Evolutionary conservation across 2,113 vertebrate species (phyloP), one percentile per base, ranked within the genome.

Genomic region (Gavialis gangeticus): DNA sequence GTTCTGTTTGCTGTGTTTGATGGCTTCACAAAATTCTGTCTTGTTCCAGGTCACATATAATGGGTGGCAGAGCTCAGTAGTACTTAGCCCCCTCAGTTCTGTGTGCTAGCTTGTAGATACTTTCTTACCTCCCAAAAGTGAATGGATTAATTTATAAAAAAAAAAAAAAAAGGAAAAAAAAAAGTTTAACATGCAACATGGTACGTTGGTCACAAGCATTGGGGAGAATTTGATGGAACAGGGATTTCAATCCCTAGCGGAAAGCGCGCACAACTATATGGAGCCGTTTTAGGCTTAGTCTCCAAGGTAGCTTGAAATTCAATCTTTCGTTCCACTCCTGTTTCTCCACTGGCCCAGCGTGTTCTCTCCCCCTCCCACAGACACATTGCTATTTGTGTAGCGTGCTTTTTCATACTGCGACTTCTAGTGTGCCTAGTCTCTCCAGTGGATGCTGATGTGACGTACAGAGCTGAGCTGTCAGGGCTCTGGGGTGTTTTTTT

Each of bases 391-490:
- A 94, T 89, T 95, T 0, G 0, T 62, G 46, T 78, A 19, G 58
- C 77, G 89, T 87, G 56, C 25, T 76, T 94, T 37, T 95, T 95
- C 89, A 85, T 90, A 88, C 85, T 0, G 12, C 93, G 88, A 90
- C 66, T 79, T 94, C 93, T 88, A 92, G 83, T 79, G 77, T 93
- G 92, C 84, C 80, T 90, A 93, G 88, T 92, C 88, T 93, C 84
- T 94, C 96, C 91, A 95, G 2, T 91, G 94, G 91, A 81, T 94
- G 77, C 93, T 91, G 96, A 97, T 95, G 87, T 96, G 97, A 97
- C 96, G 93, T 84, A 89, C 97, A 96, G 93, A 96, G 95, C 91
- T 91, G 93, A 92, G 90, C 94, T 96, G 95, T 91, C 92, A 95
- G 95, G 92, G 94, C 96, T 97, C 2, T 79, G 77, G 94, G 94